These are phyloP conservation scores for Pantherophis guttatus DNA, from an alignment of 2,113 vertebrate species.

Conservation along the genomic window DNA sequence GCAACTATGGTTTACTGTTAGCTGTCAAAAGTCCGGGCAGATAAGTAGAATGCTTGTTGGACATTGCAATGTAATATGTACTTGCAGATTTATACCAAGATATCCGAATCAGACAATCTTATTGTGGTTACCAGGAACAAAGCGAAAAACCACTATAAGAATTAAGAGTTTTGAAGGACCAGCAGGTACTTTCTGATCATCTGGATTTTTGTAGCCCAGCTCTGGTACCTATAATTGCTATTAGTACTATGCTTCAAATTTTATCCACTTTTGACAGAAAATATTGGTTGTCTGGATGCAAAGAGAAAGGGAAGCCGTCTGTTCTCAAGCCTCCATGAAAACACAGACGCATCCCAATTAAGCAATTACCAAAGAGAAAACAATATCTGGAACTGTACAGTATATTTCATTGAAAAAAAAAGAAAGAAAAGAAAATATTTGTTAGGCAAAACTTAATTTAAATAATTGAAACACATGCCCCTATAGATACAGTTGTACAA, in stretches of 20 bases:
- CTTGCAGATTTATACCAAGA: conserved; percentile 38
- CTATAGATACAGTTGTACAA: conserved; percentile 58
- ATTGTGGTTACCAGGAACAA: neutral
- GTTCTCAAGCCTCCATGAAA: conserved; percentile 39
- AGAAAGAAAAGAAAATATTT: conserved; percentile 48
- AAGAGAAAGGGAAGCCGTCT: conserved; percentile 50
- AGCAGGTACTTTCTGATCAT: neutral
- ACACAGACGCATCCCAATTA: conserved; percentile 39
- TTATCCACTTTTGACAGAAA: conserved; percentile 50
- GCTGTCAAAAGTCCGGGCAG: neutral
- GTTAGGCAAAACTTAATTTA: conserved; percentile 62
- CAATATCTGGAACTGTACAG: conserved; percentile 50
- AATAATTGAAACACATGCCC: conserved; percentile 65
- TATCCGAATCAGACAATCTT: neutral
- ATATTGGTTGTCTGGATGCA: conserved; percentile 39
- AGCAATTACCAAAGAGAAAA: conserved; percentile 22
- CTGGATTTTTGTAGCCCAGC: conserved; percentile 52
- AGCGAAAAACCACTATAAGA: neutral
- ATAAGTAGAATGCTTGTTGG: neutral
- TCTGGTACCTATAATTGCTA: conserved; percentile 49
- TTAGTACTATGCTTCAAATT: conserved; percentile 42
- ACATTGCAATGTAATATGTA: conserved; percentile 33
- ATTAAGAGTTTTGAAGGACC: neutral
- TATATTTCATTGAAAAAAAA: conserved; percentile 54
- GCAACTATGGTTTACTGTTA: neutral